These are phyloP conservation scores for Luidia sarsii DNA, from an alignment of 53 echinoderm and acorn worm species.

Conservation along the genomic window DNA sequence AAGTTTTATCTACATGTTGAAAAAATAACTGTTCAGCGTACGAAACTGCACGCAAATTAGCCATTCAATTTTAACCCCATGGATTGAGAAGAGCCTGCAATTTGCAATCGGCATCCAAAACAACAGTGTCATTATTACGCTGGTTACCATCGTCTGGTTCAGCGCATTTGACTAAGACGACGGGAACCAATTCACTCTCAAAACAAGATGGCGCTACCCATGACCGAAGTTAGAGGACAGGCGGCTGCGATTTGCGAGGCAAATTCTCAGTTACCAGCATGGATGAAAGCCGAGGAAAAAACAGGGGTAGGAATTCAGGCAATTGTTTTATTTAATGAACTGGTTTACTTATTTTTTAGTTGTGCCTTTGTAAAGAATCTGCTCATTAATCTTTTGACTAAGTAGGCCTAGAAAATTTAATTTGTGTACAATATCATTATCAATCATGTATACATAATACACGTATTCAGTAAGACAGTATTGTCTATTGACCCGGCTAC, in stretches of 20 bases:
- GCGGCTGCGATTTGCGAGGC: constrained; percentile 64
- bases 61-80: background rate
- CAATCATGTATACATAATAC: too few relatives aligned
- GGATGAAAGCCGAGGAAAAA: constrained; percentile 75
- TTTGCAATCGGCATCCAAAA: too few relatives aligned
- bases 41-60: too few relatives aligned
- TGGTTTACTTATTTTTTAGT: too few relatives aligned
- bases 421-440: too few relatives aligned
- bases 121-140: constrained; percentile 35
- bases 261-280: constrained; percentile 82
- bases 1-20: constrained; percentile 20
- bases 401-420: too few relatives aligned
- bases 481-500: too few relatives aligned
- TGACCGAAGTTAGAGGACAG: constrained; percentile 27
- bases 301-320: constrained; percentile 68
- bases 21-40: too few relatives aligned
- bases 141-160: background rate
- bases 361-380: too few relatives aligned
- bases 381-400: too few relatives aligned
- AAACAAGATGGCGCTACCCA: constrained; percentile 90
- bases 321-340: too few relatives aligned
- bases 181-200: background rate
- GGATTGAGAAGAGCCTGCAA: constrained; percentile 19
- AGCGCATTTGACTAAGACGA: background rate
- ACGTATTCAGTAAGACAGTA: too few relatives aligned